phyloP scores from a whole-genome alignment of 2,888 invertebrate genomes.

The Tuta absoluta region DNA sequence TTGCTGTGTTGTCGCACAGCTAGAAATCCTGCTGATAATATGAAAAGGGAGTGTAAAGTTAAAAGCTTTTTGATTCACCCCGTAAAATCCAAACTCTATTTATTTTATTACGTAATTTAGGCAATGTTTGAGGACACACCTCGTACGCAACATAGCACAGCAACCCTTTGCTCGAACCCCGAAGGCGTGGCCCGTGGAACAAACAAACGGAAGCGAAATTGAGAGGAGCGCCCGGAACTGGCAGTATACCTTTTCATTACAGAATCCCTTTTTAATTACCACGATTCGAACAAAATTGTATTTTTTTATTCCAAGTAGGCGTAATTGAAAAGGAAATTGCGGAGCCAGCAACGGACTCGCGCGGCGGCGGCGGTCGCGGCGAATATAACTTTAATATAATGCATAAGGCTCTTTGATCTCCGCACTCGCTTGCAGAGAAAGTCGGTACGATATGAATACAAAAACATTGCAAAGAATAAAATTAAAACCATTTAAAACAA shows the following conservation, averaged over 20 bases:
- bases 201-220: constrained; percentile 80
- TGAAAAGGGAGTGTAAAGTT: not conserved
- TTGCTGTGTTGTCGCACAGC: not conserved
- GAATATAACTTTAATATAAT: constrained; percentile 80
- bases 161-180: constrained; percentile 69
- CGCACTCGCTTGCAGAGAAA: constrained; percentile 71
- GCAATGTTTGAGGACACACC: constrained; percentile 58
- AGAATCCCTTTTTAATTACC: constrained; percentile 81
- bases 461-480: constrained; percentile 43
- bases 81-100: constrained; percentile 13
- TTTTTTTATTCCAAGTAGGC: constrained; percentile 80
- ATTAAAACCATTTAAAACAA: constrained; percentile 37
- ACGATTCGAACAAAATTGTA: constrained; percentile 78
- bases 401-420: constrained; percentile 79
- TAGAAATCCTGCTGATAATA: not conserved
- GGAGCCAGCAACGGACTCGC: constrained; percentile 56
- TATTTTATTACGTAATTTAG: constrained; percentile 46
- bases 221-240: constrained; percentile 78
- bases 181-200: constrained; percentile 71
- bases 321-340: constrained; percentile 81
- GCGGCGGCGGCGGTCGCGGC: constrained; percentile 59
- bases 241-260: constrained; percentile 80
- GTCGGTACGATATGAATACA: constrained; percentile 56
- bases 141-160: constrained; percentile 48
- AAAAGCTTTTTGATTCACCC: not conserved